Conservation (phyloP, 2,888 invertebrate genomes). For the Dryobotodes eremita region DNA sequence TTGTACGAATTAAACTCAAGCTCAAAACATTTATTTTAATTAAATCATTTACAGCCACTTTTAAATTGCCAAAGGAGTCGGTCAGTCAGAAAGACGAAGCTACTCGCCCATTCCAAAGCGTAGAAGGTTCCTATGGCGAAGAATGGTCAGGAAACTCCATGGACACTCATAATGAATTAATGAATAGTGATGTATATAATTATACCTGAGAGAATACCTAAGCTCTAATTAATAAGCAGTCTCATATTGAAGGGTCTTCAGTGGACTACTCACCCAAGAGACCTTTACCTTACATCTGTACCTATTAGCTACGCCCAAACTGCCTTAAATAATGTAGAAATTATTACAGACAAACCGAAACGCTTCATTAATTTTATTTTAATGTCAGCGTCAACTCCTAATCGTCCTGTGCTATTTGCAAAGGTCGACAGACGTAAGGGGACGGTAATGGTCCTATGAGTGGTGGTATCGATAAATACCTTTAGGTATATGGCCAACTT, state of each 20-base stretch:
- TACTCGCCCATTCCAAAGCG: no score
- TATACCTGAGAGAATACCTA: background rate
- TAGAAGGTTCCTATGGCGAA: background rate
- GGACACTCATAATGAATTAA: background rate
- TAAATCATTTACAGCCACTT: background rate
- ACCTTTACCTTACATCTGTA: slow-evolving; percentile 12
- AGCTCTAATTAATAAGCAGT: slow-evolving; percentile 38
- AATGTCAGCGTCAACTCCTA: slow-evolving; percentile 50
- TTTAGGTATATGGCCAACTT: background rate
- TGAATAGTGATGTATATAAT: background rate
- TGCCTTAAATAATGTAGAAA: slow-evolving; percentile 39
- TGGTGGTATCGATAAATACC: slow-evolving; percentile 17
- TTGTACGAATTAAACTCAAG: background rate
- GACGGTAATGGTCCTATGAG: slow-evolving; percentile 16
- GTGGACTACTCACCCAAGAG: slow-evolving; percentile 13
- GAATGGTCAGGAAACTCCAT: background rate
- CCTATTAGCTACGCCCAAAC: slow-evolving; percentile 10
- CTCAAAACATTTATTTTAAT: background rate
- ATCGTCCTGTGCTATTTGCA: slow-evolving; percentile 44
- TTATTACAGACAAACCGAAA: slow-evolving; percentile 39
- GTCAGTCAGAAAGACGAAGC: background rate
- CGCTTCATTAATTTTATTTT: slow-evolving; percentile 55
- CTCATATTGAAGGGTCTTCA: slow-evolving; percentile 40
- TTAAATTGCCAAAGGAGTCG: background rate
- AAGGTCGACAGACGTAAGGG: slow-evolving; percentile 36